Evolutionary conservation across 2,888 invertebrate species (phyloP), one percentile per base, ranked within the genome.

Genomic region (Odiellus spinosus): DNA sequence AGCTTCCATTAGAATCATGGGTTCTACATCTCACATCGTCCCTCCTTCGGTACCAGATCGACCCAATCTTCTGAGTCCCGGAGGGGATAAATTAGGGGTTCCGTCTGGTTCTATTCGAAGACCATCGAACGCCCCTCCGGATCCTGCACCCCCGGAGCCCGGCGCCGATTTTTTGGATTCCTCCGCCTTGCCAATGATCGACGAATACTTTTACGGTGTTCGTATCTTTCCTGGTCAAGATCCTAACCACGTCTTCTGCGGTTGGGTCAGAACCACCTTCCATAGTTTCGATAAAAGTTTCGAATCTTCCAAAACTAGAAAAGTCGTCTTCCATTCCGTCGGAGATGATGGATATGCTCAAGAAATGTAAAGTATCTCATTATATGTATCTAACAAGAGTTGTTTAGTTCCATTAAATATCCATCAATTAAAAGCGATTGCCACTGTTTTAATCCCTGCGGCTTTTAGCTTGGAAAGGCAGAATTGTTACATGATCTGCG

Each of bases 211-310:
- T 67, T 99, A 91, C 62, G 78, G 78, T 6, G 76, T 76, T 34
- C 62, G 73, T 21, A 82, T 93, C 53, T 91, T 86, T 66, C 91
- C 93, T 34, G 91, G 91, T 46, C 91, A 93, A 67, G 91, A 93
- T 63, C 88, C 90, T 0, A 78, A 81, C 0, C 85, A 88, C 63
- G 87, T 96, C 19, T 96, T 88, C 66, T 83, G 98, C 1, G 98
- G 99, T 15, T 99, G 98, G 98, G 96, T 99, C 44, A 96, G 95
- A 1, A 93, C 98, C 0, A 91, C 93, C 63, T 98, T 91, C 66
- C 67, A 70, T 40, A 56, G 57, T 36, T 57, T 49, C 35, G 53
- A 53, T 18, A 52, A 51, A 42, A 45, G 45, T 19, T 86, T 91
- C 64, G 90, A 87, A 64, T 80, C 85, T 65, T 78, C 76, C 56